Conservation (phyloP, 2,888 invertebrate species). For the Gasteruption jaculator region DNA sequence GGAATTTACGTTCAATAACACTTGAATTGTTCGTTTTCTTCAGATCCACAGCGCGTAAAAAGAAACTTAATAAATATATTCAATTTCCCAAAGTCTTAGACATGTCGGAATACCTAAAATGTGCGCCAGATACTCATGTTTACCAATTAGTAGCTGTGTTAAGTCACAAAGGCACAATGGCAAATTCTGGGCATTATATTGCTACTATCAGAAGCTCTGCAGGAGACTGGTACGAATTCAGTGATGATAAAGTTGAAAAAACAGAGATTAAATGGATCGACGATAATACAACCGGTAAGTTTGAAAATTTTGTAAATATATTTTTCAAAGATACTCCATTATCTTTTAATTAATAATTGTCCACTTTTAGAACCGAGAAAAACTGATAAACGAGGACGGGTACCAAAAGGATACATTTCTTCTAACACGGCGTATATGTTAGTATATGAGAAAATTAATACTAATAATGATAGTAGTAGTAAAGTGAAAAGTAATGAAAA, state of each 20-base stretch:
- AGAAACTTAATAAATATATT: conserved; percentile 58
- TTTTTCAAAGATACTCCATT: background rate
- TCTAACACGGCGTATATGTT: conserved; percentile 64
- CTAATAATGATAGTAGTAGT: conserved; percentile 5
- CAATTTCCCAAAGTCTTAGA: conserved; percentile 61
- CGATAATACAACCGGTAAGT: conserved; percentile 39
- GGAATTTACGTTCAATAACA: conserved; percentile 12
- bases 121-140: conserved; percentile 40
- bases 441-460: conserved; percentile 56
- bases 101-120: conserved; percentile 54
- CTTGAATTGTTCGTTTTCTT: conserved; percentile 16
- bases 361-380: conserved; percentile 35
- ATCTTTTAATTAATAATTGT: conserved; percentile 2
- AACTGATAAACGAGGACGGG: conserved; percentile 41
- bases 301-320: background rate
- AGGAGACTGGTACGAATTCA: conserved; percentile 63
- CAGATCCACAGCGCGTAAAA: conserved; percentile 58
- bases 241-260: conserved; percentile 57
- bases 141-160: conserved; percentile 63
- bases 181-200: conserved; percentile 66
- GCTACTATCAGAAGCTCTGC: conserved; percentile 50
- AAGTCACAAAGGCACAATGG: conserved; percentile 62
- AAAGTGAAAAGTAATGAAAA: conserved; percentile 8
- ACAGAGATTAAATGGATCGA: conserved; percentile 50
- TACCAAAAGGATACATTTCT: conserved; percentile 52